A percentile compares a stretch with the other conserved stretches of the same genome.
phyloP scores from a whole-genome alignment of 2,888 invertebrate genomes.

The Lissocephala sabroskyi region DNA sequence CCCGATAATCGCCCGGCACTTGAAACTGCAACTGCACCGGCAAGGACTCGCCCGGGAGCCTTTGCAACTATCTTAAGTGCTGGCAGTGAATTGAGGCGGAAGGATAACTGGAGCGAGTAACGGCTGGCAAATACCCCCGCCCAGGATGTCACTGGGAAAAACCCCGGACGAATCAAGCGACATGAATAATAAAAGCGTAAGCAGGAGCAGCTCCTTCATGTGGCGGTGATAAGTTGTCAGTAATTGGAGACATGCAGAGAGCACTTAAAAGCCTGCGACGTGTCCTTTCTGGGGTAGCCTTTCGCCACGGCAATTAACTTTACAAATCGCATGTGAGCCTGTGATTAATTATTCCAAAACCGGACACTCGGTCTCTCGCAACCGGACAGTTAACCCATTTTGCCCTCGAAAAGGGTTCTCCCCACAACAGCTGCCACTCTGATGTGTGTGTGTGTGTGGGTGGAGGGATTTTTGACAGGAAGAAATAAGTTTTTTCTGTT shows the following conservation, averaged over 20 bases:
- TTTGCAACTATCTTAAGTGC: constrained; percentile 14
- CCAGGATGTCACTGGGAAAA: no score
- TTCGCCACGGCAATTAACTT: constrained; percentile 67
- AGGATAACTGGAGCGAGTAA: constrained; percentile 20
- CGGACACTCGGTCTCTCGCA: constrained; percentile 41
- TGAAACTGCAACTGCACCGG: constrained; percentile 4
- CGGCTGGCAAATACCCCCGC: no score
- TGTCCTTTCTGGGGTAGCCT: constrained; percentile 26
- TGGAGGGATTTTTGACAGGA: constrained; percentile 50
- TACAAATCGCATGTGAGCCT: constrained; percentile 66
- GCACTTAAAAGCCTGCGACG: constrained; percentile 38
- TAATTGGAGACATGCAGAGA: constrained; percentile 52
- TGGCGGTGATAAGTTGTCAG: constrained; percentile 53
- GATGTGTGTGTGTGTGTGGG: constrained; percentile 11
- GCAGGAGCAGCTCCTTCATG: constrained; percentile 9
- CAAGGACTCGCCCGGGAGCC: no score
- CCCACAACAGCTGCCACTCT: constrained; percentile 33
- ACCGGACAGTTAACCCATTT: constrained; percentile 58
- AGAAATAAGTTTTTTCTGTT: constrained; percentile 38
- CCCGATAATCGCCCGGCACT: not conserved
- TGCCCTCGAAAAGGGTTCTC: constrained; percentile 48
- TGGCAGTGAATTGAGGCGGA: constrained; percentile 19
- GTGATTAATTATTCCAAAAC: constrained; percentile 70
- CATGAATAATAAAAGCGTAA: constrained; percentile 40
- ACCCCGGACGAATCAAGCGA: no score